Evolutionary conservation across 2,113 vertebrate species (phyloP), one percentile per base, ranked within the genome.

Genomic region (Corydoras sp.): DNA sequence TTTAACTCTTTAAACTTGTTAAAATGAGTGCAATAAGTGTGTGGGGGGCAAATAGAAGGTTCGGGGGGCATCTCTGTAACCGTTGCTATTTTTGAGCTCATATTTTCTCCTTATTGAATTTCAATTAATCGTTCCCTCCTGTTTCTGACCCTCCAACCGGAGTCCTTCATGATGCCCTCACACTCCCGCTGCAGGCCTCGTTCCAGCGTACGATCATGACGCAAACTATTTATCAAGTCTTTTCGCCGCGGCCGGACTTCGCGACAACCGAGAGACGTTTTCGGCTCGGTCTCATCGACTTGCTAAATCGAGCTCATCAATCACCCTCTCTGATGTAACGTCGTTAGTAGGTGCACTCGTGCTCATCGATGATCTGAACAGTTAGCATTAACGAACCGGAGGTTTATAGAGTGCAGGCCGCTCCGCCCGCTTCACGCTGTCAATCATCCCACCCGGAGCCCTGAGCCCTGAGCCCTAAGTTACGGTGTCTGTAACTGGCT

Each of bases 331-430:
- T 76, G 70, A 73, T 70, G 58, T 63, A 72, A 72, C 51, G 50
- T 64, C 58, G 64, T 68, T 63, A 70, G 73, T 68, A 11, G 2
- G 48, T 65, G 54, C 72, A 74, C 71, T 78, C 55, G 32, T 75
- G 67, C 56, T 79, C 74, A 76, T 79, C 73, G 77, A 68, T 76
- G 72, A 77, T 78, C 65, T 74, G 65, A 69, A 62, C n/a, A 59
- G 62, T 77, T 72, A 74, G 68, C 61, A 72, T 74, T 79, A 72
- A 78, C 78, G 74, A 75, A 62, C 65, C 53, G 14, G 55, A 60
- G 74, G 13, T 73, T 80, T 73, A 70, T 76, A 62, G 63, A 75
- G 62, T 24, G 30, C 60, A 30, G 65, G 53, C 66, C 35, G 32
- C 58, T 24, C 68, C 50, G 61, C 69, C 30, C 10, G 69, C 54